Evolutionary conservation across 2,888 invertebrate genomes (phyloP), one percentile per base, ranked within the genome.

Genomic region (Heterodera filipjevi): DNA sequence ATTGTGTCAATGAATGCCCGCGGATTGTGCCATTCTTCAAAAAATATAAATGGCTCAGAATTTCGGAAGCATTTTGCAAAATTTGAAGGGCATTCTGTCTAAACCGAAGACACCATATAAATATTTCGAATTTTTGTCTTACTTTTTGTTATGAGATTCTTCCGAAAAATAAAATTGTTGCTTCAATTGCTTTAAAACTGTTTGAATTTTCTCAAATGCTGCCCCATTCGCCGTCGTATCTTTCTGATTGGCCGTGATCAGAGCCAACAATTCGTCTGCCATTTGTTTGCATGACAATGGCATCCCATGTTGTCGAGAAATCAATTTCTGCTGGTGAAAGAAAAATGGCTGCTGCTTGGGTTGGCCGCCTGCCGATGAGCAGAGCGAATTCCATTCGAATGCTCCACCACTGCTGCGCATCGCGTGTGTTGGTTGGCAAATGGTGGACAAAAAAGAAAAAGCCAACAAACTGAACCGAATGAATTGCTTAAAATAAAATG

Each of bases 21-120:
- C 22, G 32, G n/a, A 32, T 32, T 8, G n/a, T 8, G 30, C 32
- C 32, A n/a, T 33, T 75, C 30, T 32, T 75, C 64, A 75, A 22
- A 27, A 53, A 75, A 64, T 66, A 44, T 33, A 75, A 44, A 44
- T 75, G 75, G 59, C 30, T 32, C 46, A 66, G 30, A 75, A 75
- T 64, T 32, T 66, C 68, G 30, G 6, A 66, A 19, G 75, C 75
- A 66, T 75, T 75, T 64, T 66, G 68, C 33, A 68, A 33, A 68
- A 68, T 68, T 3, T 35, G 33, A 27, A 68, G 33, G 33, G 19
- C 35, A 27, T 68, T 35, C 22, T 68, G 68, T 35, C 68, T 68
- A 35, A 35, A 68, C 6, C 5, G 16, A 8, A 68, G 6, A 66
- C 10, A 19, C 16, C 6, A 68, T 27, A 6, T 30, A 35, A 35